A percentile compares a stretch with the other conserved stretches of the same genome.
Conservation (phyloP, 2,797 vertebrate species). For the Adelosebastes latens region DNA sequence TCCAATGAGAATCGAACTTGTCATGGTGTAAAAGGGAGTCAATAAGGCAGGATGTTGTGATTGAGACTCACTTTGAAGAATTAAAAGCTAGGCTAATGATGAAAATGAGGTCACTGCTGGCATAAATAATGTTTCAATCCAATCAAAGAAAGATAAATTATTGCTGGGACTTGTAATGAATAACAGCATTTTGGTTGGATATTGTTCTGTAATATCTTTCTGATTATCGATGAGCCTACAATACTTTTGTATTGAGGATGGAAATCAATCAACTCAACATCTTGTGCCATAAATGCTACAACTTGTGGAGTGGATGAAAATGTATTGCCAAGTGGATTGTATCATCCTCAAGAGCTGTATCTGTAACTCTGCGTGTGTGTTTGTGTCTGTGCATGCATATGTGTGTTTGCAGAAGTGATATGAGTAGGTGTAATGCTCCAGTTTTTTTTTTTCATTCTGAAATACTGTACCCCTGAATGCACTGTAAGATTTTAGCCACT, state of each 20-base stretch:
- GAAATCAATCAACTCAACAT: neutral
- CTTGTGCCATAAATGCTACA: neutral
- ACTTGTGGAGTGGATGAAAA: neutral
- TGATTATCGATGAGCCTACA: neutral
- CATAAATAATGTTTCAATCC: neutral
- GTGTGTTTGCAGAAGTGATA: neutral
- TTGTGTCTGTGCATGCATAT: neutral
- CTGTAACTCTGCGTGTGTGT: neutral
- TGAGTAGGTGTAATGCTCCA: neutral
- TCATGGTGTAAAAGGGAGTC: neutral
- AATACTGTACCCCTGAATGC: neutral
- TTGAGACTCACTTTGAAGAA: neutral
- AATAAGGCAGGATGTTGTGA: neutral
- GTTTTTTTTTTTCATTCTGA: neutral
- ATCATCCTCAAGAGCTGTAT: neutral
- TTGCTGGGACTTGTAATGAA: neutral
- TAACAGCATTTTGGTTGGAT: neutral
- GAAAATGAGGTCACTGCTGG: neutral
- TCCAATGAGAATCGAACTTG: neutral
- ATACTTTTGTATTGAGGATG: neutral
- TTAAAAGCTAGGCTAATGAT: too few relatives aligned
- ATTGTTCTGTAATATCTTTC: neutral
- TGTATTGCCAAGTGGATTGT: neutral
- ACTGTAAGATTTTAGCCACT: slow-evolving; percentile 41
- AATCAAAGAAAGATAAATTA: neutral